These are phyloP conservation scores for Bombus terrestris DNA, from an alignment of 1,140 invertebrate species.

Conservation along the genomic window DNA sequence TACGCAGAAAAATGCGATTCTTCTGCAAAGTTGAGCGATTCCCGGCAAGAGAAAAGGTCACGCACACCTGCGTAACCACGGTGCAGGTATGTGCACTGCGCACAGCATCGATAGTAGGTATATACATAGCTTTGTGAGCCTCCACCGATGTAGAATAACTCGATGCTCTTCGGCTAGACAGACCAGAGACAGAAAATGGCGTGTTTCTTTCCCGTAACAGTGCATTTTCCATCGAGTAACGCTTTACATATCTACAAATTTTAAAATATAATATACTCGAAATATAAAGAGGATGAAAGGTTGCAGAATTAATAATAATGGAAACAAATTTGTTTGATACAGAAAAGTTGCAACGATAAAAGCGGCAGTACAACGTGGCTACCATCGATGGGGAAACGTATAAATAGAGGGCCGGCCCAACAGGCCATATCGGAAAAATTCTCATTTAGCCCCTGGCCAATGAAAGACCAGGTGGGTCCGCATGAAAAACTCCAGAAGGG, in stretches of 20 bases:
- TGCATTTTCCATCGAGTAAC: not conserved
- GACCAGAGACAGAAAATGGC: slow-evolving; percentile 59
- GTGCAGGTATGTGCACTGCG: not conserved
- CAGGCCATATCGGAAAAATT: slow-evolving; percentile 57
- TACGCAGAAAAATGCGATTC: slow-evolving; percentile 22
- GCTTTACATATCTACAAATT: not conserved
- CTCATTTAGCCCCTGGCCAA: slow-evolving; percentile 54
- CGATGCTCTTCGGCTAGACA: slow-evolving; percentile 63
- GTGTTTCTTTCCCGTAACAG: too few relatives aligned
- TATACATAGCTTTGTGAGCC: not conserved
- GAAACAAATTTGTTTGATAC: not conserved
- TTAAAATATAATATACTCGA: not conserved
- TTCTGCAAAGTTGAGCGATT: slow-evolving; percentile 28
- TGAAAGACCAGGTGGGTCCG: slow-evolving; percentile 39
- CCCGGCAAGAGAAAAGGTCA: slow-evolving; percentile 36
- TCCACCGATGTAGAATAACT: slow-evolving; percentile 44
- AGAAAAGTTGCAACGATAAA: not conserved
- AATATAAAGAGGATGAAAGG: not conserved
- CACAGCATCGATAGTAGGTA: not conserved
- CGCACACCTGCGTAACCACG: slow-evolving; percentile 45
- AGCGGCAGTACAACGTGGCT: slow-evolving; percentile 24
- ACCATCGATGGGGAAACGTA: slow-evolving; percentile 41
- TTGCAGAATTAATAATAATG: not conserved
- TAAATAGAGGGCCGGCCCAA: slow-evolving; percentile 39
- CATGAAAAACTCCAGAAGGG: slow-evolving; percentile 60